These are phyloP conservation scores for Pentalonia nigronervosa DNA, from an alignment of 1,140 invertebrate species.

Conservation along the genomic window DNA sequence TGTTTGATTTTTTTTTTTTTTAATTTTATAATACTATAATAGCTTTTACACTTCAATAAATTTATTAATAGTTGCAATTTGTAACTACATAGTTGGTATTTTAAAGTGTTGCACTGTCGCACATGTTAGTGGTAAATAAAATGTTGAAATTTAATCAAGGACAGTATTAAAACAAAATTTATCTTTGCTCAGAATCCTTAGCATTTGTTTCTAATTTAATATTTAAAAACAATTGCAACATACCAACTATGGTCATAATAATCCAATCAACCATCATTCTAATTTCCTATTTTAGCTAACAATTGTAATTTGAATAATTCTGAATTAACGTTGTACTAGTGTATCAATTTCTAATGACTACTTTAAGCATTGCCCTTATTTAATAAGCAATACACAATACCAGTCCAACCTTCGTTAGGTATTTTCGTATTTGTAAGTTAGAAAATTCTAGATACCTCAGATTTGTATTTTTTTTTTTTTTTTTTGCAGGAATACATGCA, in stretches of 20 bases:
- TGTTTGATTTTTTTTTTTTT: background rate
- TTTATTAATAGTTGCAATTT: background rate
- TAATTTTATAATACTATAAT: background rate
- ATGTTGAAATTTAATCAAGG: background rate
- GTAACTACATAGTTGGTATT: background rate
- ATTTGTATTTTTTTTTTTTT: background rate
- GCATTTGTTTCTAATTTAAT: background rate
- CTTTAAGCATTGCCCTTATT: too few species aligned
- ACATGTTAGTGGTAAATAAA: background rate
- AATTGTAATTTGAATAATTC: too few species aligned
- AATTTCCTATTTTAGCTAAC: background rate
- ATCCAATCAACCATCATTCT: background rate
- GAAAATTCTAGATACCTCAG: background rate
- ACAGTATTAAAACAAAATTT: background rate
- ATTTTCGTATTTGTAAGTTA: too few species aligned
- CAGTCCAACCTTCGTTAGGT: too few species aligned
- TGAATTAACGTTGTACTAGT: too few species aligned
- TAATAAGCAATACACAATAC: too few species aligned
- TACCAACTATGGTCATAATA: background rate
- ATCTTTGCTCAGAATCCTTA: background rate
- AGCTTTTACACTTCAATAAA: background rate
- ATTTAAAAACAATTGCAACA: background rate
- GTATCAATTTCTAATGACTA: too few species aligned
- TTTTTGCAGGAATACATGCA: conserved; percentile 85
- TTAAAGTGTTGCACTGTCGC: background rate